A percentile compares a stretch with the other conserved stretches of the same genome.
These are phyloP conservation scores for Fistularia commersonii DNA, from an alignment of 2,797 vertebrate species.

Conservation along the genomic window DNA sequence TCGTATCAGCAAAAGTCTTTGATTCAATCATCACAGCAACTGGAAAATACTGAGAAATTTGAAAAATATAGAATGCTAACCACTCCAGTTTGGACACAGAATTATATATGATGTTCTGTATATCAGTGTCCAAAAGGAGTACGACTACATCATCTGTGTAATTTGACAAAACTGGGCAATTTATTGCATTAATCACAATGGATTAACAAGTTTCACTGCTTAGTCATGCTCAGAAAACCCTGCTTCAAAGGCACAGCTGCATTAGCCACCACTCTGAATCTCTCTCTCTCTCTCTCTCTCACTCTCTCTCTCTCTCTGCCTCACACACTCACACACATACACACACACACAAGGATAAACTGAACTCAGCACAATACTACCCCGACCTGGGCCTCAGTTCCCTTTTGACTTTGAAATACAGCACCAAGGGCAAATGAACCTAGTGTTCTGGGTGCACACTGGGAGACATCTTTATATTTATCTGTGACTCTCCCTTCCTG, in stretches of 20 bases:
- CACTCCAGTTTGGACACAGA: neutral
- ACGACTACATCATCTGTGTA: conserved; percentile 22
- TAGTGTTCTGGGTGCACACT: conserved; percentile 30
- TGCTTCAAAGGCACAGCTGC: conserved; percentile 67
- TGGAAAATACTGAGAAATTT: neutral
- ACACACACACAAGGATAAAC: conserved; percentile 12
- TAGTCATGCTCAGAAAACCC: conserved; percentile 74
- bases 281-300: conserved; percentile 18
- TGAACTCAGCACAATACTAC: conserved; percentile 1
- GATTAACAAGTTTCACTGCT: conserved; percentile 78
- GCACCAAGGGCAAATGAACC: conserved; percentile 55
- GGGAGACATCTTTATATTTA: conserved; percentile 17
- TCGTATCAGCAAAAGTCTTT: no score
- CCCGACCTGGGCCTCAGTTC: conserved; percentile 59
- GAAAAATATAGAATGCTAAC: neutral
- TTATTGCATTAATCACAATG: conserved; percentile 81
- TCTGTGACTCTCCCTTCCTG: conserved; percentile 5
- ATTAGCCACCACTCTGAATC: conserved; percentile 53
- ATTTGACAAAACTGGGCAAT: conserved; percentile 68
- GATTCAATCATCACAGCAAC: no score
- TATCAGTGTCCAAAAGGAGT: neutral
- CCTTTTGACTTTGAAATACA: conserved; percentile 56
- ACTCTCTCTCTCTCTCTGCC: conserved; percentile 30
- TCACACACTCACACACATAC: conserved; percentile 32
- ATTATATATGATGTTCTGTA: neutral